Evolutionary conservation across 2,888 invertebrate species (phyloP), one percentile per base, ranked within the genome.

Genomic region (Coelinius sp.): DNA sequence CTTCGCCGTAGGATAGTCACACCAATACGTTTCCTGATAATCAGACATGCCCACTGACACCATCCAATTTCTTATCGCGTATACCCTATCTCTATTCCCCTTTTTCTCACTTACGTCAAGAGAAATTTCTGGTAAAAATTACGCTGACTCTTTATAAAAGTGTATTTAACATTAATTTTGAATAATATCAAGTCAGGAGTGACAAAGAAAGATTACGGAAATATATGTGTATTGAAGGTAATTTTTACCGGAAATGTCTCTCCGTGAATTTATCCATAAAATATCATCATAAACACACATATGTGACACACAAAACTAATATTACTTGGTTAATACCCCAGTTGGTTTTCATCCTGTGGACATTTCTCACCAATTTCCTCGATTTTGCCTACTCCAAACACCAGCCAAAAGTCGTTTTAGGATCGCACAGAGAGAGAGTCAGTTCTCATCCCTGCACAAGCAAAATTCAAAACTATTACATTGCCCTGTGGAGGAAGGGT

Each of bases 331-430:
- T 49, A 49, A 49, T 20, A 49, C 46, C 20, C 41, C 4, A 41
- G 63, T 59, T 12, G 49, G 46, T 70, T 70, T 70, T 20, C 52
- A 64, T 52, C 53, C 49, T 14, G n/a, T 12, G 14, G 22, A 38
- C 53, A 70, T 64, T 64, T 53, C 25, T 46, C 35, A n/a, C 52
- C 49, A 4, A 62, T 64, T 52, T 24, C 64, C 63, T 4, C 63
- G 24, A 63, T 70, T 63, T 70, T 31, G 31, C 31, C 31, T 6
- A 31, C 31, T 20, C 17, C 6, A 17, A 14, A 20, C 6, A 8
- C 31, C 31, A 20, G 46, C 46, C 46, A 49, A 49, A 49, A 49
- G 46, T 49, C 46, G 20, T 49, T 49, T 20, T 3, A 17, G 20
- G 20, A 49, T 17, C 46, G 46, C 46, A 49, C 46, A 49, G 14